Conservation (phyloP, 2,888 invertebrate genomes). For the Stenodera caucasica region DNA sequence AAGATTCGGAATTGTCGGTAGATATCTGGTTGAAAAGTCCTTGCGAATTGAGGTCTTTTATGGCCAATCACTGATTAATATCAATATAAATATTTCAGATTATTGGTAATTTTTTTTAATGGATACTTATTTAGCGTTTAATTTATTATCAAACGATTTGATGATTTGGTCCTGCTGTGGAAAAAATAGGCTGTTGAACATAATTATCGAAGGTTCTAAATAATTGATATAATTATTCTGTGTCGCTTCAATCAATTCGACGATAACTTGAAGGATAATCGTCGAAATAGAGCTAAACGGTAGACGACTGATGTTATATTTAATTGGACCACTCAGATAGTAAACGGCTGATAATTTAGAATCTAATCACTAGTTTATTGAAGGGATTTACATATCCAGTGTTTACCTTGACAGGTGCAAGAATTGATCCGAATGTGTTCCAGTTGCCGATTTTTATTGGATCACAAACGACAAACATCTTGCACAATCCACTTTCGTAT, state of each 20-base stretch:
- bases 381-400: neutral
- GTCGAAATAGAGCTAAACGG: neutral
- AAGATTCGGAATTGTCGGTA: neutral
- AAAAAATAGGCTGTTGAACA: too few species aligned
- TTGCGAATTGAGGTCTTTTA: constrained; percentile 5
- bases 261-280: neutral
- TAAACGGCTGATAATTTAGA: too few species aligned
- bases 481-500: neutral
- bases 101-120: too few species aligned
- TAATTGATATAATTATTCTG: too few species aligned
- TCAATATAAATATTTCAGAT: neutral
- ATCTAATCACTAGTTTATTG: too few species aligned
- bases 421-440: neutral
- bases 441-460: neutral
- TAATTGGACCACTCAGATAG: neutral
- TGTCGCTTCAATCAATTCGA: neutral
- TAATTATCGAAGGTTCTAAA: too few species aligned
- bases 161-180: too few species aligned
- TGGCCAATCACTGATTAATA: neutral
- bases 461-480: neutral
- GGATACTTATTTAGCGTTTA: too few species aligned
- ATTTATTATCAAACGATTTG: too few species aligned
- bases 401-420: neutral
- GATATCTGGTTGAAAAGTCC: neutral
- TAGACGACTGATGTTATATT: neutral